Conservation (phyloP, 2,797 vertebrate genomes). For the Psittacula derbiana region DNA sequence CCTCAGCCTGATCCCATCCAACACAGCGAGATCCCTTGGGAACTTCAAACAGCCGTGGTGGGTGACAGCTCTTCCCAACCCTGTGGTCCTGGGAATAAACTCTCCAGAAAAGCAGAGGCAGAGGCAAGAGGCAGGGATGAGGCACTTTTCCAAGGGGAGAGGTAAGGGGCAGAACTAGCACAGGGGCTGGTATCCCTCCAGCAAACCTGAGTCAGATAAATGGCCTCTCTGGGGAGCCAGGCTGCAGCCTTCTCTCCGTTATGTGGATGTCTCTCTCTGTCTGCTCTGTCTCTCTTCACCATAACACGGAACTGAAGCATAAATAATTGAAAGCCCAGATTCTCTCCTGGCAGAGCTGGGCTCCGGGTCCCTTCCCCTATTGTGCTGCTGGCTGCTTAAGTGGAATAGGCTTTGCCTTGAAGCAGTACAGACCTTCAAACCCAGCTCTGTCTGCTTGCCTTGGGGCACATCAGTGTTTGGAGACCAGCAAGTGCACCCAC, state of each 20-base stretch:
- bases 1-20: background rate
- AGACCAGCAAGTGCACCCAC: background rate
- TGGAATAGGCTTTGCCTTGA: background rate
- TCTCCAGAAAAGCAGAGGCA: background rate
- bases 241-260: background rate
- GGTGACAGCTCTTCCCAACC: background rate
- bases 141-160: background rate
- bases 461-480: rapidly evolving
- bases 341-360: background rate
- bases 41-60: background rate
- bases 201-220: rapidly evolving
- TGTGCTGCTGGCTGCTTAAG: background rate
- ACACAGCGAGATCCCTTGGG: background rate
- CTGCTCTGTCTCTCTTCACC: background rate
- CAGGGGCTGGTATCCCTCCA: background rate
- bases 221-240: background rate
- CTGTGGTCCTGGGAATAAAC: background rate
- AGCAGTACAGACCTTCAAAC: background rate
- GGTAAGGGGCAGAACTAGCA: background rate
- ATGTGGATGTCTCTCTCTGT: background rate
- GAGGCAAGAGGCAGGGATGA: background rate
- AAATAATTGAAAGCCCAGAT: slow-evolving; percentile 8
- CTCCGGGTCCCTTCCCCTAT: background rate
- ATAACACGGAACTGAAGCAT: background rate
- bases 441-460: background rate